Base-by-base conservation (phyloP, 2,888 invertebrate species). In the Schizotus pectinicornis region DNA sequence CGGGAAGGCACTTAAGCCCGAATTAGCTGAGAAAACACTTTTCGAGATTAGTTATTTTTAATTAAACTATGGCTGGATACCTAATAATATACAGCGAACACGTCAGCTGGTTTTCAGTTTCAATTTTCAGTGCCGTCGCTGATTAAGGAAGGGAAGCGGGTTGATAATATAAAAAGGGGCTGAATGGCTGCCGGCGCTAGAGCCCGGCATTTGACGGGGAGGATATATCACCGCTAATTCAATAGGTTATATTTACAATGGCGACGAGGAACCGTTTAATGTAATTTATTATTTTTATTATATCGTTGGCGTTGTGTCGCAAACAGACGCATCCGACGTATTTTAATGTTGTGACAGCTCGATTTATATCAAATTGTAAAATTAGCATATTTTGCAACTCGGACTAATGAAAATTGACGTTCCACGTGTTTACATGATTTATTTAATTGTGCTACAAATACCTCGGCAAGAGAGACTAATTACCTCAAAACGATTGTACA, bases 281-380 rank as follows among this genome's bases (percentile, higher is more conserved):
- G 46, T 38, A 63, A 63, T 65, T 65, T 62, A 63, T 65, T 58
- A 58, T 57, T 59, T 57, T 56, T 59, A 65, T 63, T 61, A 62
- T 56, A 55, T 61, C 53, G 61, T 56, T 49, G 51, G 57, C 57
- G 48, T 37, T 38, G 43, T 49, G 57, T 63, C 59, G 49, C 11
- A 53, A 61, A 55, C 60, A 61, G 64, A 60, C 46, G 56, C 47
- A 62, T 55, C 47, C 50, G 45, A 56, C 50, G 50, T 12, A 13
- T 56, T 56, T 52, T 45, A 51, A 56, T 45, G 43, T 51, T 45
- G 46, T 56, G 56, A 56, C 56, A 56, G 56, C 38, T 43, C 45
- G 39, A 56, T 56, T 56, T 56, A 56, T 56, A 36, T 51, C 41
- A 38, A 46, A 56, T 56, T 56, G 56, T 56, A 51, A 56, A 56